These are phyloP conservation scores for Helicoverpa armigera DNA, from an alignment of 1,140 invertebrate species.

Conservation along the genomic window DNA sequence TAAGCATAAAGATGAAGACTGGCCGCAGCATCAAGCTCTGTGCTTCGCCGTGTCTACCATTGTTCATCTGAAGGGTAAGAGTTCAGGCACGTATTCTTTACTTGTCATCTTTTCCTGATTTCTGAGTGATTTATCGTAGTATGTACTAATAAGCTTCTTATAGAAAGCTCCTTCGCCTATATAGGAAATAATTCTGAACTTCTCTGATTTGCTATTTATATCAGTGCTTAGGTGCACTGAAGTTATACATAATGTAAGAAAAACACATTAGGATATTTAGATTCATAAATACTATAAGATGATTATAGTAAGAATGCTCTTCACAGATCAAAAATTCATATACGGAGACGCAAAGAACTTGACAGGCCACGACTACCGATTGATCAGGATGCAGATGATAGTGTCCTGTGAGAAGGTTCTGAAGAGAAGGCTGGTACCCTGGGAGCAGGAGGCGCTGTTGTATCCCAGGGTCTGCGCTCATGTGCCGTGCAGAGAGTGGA, in stretches of 20 bases:
- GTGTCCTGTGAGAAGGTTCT: slow-evolving; percentile 87
- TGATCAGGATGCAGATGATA: slow-evolving; percentile 88
- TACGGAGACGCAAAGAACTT: slow-evolving; percentile 86
- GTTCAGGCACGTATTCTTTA: too few species aligned
- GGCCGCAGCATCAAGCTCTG: slow-evolving; percentile 78
- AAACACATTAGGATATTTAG: too few species aligned
- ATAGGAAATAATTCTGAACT: too few species aligned
- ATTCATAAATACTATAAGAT: too few species aligned
- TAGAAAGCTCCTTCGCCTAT: too few species aligned
- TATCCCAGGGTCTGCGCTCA: slow-evolving; percentile 89
- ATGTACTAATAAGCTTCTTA: too few species aligned
- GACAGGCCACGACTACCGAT: slow-evolving; percentile 87
- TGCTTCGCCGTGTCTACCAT: slow-evolving; percentile 84
- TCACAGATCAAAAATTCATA: slow-evolving; percentile 81
- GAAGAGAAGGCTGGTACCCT: slow-evolving; percentile 87
- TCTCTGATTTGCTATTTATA: too few species aligned
- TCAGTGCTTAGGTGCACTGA: too few species aligned
- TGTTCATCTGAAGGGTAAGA: slow-evolving; percentile 82
- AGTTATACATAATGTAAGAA: too few species aligned
- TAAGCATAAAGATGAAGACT: slow-evolving; percentile 84
- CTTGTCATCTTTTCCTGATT: too few species aligned
- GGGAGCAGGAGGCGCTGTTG: slow-evolving; percentile 90
- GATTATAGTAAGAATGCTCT: background rate
- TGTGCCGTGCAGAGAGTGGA: slow-evolving; percentile 84
- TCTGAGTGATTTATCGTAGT: too few species aligned